These are phyloP conservation scores for Drosophila pectinifera DNA, from an alignment of 1,140 invertebrate genomes.

Conservation along the genomic window DNA sequence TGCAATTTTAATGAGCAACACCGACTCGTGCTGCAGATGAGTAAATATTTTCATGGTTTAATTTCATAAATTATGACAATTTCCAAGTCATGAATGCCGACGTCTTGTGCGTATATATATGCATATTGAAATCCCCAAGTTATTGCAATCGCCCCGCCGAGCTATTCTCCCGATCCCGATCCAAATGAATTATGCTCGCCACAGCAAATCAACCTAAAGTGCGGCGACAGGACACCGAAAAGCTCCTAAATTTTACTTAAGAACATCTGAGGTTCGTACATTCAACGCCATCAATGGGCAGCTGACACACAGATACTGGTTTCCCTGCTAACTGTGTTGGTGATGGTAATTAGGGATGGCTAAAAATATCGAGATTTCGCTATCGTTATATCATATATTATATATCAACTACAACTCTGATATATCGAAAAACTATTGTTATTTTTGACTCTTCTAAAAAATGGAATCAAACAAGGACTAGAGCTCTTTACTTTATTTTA, in stretches of 20 bases:
- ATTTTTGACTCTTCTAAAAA: too few species aligned
- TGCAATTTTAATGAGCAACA: constrained; percentile 62
- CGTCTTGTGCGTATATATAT: constrained; percentile 7
- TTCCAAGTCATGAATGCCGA: constrained; percentile 49
- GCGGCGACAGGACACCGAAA: constrained; percentile 69
- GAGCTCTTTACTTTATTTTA: too few species aligned
- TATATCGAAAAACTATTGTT: too few species aligned
- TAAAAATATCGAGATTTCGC: neutral
- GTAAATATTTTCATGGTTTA: constrained; percentile 84
- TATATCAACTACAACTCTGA: too few species aligned
- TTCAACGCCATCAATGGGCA: constrained; percentile 75
- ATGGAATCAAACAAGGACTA: too few species aligned
- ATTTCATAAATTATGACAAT: constrained; percentile 81
- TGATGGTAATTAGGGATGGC: constrained; percentile 1
- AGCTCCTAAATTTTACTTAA: constrained; percentile 85
- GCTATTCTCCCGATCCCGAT: constrained; percentile 28
- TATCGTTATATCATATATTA: too few species aligned
- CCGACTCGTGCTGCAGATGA: constrained; percentile 41
- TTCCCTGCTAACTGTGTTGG: neutral
- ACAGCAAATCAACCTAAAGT: constrained; percentile 84
- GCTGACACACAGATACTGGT: constrained; percentile 50
- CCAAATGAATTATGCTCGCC: constrained; percentile 80
- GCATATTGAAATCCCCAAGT: constrained; percentile 84
- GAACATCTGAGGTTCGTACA: constrained; percentile 57
- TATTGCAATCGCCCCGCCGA: constrained; percentile 57